Conservation (phyloP, 2,113 vertebrate species). For the Clupea harengus region DNA sequence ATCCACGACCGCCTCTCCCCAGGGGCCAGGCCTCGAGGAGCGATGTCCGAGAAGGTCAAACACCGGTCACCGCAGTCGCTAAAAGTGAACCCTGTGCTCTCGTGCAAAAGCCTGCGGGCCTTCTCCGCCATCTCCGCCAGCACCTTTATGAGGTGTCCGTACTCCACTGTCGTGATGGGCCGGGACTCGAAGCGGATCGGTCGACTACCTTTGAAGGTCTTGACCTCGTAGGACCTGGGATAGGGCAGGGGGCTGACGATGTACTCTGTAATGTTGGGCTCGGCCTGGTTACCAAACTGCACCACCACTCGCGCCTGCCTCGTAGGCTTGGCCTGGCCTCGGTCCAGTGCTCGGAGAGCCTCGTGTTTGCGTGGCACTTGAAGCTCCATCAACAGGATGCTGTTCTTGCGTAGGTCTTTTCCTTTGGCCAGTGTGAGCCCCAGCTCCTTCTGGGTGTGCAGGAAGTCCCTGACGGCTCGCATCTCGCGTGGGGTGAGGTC, state of each 20-base stretch:
- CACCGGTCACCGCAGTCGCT: constrained; percentile 74
- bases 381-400: constrained; percentile 84
- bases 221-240: constrained; percentile 64
- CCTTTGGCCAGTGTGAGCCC: constrained; percentile 54
- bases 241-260: constrained; percentile 77
- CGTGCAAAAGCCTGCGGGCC: constrained; percentile 69
- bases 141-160: constrained; percentile 52
- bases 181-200: constrained; percentile 69
- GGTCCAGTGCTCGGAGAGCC: constrained; percentile 76
- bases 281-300: constrained; percentile 76
- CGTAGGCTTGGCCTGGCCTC: constrained; percentile 60
- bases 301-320: constrained; percentile 80
- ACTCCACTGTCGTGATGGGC: constrained; percentile 71
- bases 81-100: constrained; percentile 74
- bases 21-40: constrained; percentile 77
- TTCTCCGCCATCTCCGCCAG: constrained; percentile 59
- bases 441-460: constrained; percentile 71
- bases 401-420: constrained; percentile 75
- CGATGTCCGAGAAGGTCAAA: constrained; percentile 79
- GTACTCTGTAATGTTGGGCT: constrained; percentile 82
- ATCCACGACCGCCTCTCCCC: constrained; percentile 84
- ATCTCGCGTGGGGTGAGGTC: constrained; percentile 80
- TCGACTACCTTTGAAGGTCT: constrained; percentile 47
- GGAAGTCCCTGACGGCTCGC: constrained; percentile 70
- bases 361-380: constrained; percentile 77